phyloP scores from a whole-genome alignment of 2,888 invertebrate species.

The Drosophila subquinaria region DNA sequence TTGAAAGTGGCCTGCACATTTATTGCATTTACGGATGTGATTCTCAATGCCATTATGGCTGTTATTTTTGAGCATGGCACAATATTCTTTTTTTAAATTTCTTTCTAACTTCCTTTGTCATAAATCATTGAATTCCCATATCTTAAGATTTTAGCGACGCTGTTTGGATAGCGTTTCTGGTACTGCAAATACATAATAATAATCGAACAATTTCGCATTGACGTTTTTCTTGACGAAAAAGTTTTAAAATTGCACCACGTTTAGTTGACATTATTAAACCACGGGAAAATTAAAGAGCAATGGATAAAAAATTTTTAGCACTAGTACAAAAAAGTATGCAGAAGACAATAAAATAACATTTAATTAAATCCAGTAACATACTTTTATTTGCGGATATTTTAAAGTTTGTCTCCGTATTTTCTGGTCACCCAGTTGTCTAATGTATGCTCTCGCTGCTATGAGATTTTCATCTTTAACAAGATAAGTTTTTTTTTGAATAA shows the following conservation, averaged over 20 bases:
- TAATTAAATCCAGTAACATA: no score
- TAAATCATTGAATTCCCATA: neutral
- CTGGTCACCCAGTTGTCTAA: neutral
- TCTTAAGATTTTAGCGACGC: neutral
- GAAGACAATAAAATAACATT: no score
- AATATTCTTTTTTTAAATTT: neutral
- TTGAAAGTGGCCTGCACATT: neutral
- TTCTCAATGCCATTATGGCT: neutral
- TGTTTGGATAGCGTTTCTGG: neutral
- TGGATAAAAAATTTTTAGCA: no score
- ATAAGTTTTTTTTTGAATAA: neutral
- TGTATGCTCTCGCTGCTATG: neutral
- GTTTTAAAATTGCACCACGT: no score
- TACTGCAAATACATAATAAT: conserved; percentile 3
- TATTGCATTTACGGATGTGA: neutral
- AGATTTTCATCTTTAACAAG: neutral
- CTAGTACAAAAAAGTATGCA: no score
- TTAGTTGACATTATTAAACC: no score
- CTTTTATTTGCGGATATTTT: no score
- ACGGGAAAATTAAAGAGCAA: no score
- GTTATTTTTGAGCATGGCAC: neutral
- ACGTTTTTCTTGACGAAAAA: no score
- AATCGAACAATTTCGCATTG: no score
- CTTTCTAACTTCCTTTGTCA: neutral
- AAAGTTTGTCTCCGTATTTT: no score